Evolutionary conservation across 1,140 invertebrate species (phyloP), one percentile per base, ranked within the genome.

Genomic region (Saxidomus purpurata): DNA sequence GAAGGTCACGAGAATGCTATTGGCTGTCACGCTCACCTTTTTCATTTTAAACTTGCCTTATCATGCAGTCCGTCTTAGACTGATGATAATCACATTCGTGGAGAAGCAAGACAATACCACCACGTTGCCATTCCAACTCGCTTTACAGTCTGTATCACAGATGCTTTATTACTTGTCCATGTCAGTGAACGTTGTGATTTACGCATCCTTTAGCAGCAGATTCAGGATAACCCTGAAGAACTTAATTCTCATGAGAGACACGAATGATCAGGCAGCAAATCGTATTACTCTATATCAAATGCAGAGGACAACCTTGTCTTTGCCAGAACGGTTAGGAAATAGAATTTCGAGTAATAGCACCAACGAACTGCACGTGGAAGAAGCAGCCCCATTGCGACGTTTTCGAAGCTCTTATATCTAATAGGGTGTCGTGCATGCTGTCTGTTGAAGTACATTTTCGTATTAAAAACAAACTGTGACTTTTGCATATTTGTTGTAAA

Each of bases 171-270:
- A 98, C 92, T 97, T 97, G 13, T 98, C 98, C 94, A 98, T 98
- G 93, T 97, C 97, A 74, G 97, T 98, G 61, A 98, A 98, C 96
- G 98, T 98, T 94, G 96, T 98, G 15, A 96, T 98, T 22, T 98
- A 98, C 95, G 98, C 90, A n/a, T n/a, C 89, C 0, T 94, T 92
- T 34, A 92, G 94, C 15, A 81, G 85, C 15, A 92, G 90, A 61
- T 94, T 94, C 55, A 28, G 81, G n/a, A 59, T 2, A 59, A 43
- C 55, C 11, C 15, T 80, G 1, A 36, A 40, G 38, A 36, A 74
- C 36, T 11, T 74, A 15, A 8, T 74, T 4, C 8, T 6, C 1
- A 40, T 13, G 11, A 38, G 19, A 40, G 17, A 17, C 1, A 4
- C 34, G 40, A 74, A 3, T 15, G n/a, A 22, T 22, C 9, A 11